Conservation (phyloP, 2,113 vertebrate genomes). For the Trinectes maculatus region DNA sequence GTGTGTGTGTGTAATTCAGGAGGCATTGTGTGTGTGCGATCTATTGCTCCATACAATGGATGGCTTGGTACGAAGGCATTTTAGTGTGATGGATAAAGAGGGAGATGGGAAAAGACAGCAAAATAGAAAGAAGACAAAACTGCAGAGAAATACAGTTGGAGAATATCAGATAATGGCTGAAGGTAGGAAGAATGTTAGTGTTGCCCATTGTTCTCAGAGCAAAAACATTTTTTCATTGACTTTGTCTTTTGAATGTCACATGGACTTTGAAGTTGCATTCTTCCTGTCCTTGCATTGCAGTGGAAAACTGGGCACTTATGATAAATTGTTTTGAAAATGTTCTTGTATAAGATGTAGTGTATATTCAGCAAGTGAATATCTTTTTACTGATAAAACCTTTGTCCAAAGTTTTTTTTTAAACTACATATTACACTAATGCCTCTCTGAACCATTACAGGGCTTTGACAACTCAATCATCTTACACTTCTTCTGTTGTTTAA, state of each 20-base stretch:
- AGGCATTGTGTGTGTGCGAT: conserved; percentile 22
- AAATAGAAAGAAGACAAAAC: conserved; percentile 9
- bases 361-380: no score
- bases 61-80: conserved; percentile 9
- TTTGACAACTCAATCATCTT: no score
- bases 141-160: not conserved
- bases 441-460: no score
- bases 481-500: no score
- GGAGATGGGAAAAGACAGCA: conserved; percentile 17
- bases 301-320: not conserved
- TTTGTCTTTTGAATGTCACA: not conserved
- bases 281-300: not conserved
- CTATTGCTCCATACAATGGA: conserved; percentile 17
- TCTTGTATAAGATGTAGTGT: no score
- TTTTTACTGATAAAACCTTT: no score
- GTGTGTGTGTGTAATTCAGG: conserved; percentile 4
- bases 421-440: no score
- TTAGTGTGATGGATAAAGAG: conserved; percentile 27
- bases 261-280: not conserved
- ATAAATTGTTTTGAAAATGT: not conserved
- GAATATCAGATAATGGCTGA: conserved; percentile 28
- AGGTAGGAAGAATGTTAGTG: not conserved
- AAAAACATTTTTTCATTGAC: not conserved
- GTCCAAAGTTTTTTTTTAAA: no score
- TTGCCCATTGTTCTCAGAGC: not conserved